These are phyloP conservation scores for Blastobasis adustella DNA, from an alignment of 2,888 invertebrate species.

Conservation along the genomic window DNA sequence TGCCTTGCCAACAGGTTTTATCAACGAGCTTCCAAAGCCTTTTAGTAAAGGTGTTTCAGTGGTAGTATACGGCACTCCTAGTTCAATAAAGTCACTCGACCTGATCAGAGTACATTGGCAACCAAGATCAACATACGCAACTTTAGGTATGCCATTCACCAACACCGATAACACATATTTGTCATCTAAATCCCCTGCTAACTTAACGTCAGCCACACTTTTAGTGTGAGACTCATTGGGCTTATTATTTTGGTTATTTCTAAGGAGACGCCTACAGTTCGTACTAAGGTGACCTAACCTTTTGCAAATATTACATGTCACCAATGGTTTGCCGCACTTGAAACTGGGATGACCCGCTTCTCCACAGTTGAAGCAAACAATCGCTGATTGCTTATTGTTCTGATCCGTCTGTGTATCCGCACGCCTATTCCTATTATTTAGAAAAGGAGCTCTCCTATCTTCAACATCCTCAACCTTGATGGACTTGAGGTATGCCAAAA, in stretches of 20 bases:
- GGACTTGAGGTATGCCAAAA: neutral
- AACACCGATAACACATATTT: constrained; percentile 3
- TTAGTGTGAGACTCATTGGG: neutral
- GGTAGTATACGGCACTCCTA: neutral
- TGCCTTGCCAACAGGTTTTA: neutral
- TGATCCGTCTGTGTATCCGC: neutral
- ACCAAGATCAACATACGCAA: constrained; percentile 5
- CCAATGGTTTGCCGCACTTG: constrained; percentile 2
- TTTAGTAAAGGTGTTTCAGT: constrained; percentile 3
- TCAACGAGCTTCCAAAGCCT: constrained; percentile 3
- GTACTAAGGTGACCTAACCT: constrained; percentile 1
- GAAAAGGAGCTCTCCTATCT: neutral
- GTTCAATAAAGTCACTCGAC: constrained; percentile 1
- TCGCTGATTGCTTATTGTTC: neutral
- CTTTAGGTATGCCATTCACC: constrained; percentile 2
- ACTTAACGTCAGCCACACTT: neutral
- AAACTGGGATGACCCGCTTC: constrained; percentile 4
- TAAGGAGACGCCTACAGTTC: constrained; percentile 1
- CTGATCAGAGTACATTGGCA: constrained; percentile 1
- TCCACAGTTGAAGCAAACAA: constrained; percentile 4
- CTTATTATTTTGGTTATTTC: neutral
- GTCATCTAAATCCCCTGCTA: constrained; percentile 3
- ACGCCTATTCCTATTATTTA: neutral
- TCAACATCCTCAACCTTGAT: constrained; percentile 1
- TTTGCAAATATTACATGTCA: constrained; percentile 3